Conservation (phyloP, 1,140 invertebrate species). For the Bombus vancouverensis region DNA sequence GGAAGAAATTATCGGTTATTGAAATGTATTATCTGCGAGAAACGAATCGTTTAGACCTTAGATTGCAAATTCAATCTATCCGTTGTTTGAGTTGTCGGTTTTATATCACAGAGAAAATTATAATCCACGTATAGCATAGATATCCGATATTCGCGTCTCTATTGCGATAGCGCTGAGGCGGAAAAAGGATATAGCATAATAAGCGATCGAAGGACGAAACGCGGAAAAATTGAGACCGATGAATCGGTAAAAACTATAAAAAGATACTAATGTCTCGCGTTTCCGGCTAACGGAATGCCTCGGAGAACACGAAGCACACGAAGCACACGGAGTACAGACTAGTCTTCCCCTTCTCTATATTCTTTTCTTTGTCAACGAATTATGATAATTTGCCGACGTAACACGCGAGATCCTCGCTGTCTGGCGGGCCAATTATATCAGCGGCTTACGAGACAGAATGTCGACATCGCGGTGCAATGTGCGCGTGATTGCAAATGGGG, state of each 20-base stretch:
- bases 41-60: background rate
- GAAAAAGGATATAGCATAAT: too few relatives aligned
- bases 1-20: background rate
- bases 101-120: background rate
- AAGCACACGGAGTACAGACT: background rate
- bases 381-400: slow-evolving; percentile 17
- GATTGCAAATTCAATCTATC: background rate
- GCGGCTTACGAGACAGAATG: slow-evolving; percentile 15
- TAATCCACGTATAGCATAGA: too few relatives aligned
- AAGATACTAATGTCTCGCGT: background rate
- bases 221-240: background rate
- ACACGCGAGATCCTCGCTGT: background rate
- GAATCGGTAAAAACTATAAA: too few relatives aligned
- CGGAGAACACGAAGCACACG: too few relatives aligned
- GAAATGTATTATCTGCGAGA: background rate
- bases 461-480: slow-evolving; percentile 3
- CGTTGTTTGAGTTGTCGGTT: background rate
- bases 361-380: slow-evolving; percentile 6
- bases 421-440: slow-evolving; percentile 26
- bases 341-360: too few relatives aligned
- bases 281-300: slow-evolving; percentile 9
- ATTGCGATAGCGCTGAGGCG: too few relatives aligned
- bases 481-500: slow-evolving; percentile 29
- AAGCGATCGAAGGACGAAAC: background rate
- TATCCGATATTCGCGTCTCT: too few relatives aligned